These are phyloP conservation scores for Orthosia cruda DNA, from an alignment of 2,888 invertebrate genomes.

Conservation along the genomic window DNA sequence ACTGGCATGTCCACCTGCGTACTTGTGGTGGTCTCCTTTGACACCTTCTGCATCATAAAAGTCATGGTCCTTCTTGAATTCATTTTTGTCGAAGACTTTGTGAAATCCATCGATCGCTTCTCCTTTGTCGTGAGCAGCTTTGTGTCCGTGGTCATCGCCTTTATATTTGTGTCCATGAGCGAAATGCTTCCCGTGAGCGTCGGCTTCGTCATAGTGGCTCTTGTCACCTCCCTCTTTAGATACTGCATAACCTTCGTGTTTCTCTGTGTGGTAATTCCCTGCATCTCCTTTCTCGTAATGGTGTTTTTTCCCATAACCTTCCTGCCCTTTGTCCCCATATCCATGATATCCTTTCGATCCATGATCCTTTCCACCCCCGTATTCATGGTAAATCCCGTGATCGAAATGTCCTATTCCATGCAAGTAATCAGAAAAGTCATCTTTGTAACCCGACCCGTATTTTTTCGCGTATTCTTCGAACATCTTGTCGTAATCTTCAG, in stretches of 20 bases:
- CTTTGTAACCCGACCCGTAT: slow-evolving; percentile 80
- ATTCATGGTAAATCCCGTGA: slow-evolving; percentile 78
- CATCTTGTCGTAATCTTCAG: slow-evolving; percentile 83
- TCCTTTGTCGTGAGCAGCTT: slow-evolving; percentile 92
- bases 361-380: slow-evolving; percentile 86
- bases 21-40: slow-evolving; percentile 92
- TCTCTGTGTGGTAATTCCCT: slow-evolving; percentile 91
- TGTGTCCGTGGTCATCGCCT: slow-evolving; percentile 90
- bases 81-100: slow-evolving; percentile 94
- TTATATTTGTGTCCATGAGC: slow-evolving; percentile 89
- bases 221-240: slow-evolving; percentile 90
- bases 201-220: slow-evolving; percentile 89
- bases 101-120: slow-evolving; percentile 93
- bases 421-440: slow-evolving; percentile 83
- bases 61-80: slow-evolving; percentile 94
- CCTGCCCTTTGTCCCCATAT: slow-evolving; percentile 90
- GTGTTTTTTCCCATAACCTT: slow-evolving; percentile 89
- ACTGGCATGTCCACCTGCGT: slow-evolving; percentile 89
- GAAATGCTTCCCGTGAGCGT: slow-evolving; percentile 89
- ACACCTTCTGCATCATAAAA: slow-evolving; percentile 93
- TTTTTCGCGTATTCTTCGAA: slow-evolving; percentile 80
- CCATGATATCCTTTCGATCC: slow-evolving; percentile 84
- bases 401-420: slow-evolving; percentile 80
- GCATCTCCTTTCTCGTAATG: slow-evolving; percentile 90
- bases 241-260: slow-evolving; percentile 90